phyloP scores from a whole-genome alignment of 2,888 invertebrate species.

The Nemotelus nigrinus region DNA sequence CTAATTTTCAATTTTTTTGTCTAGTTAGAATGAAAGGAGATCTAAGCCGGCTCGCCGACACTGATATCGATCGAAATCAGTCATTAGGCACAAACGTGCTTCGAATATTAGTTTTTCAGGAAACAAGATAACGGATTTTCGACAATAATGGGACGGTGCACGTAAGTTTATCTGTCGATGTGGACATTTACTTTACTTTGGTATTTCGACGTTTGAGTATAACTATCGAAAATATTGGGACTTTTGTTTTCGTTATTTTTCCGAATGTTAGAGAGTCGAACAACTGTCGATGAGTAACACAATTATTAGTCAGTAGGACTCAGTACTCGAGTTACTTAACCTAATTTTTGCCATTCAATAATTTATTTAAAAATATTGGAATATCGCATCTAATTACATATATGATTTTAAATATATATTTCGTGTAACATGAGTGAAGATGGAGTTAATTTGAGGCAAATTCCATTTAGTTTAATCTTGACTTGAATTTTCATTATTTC shows the following conservation, averaged over 20 bases:
- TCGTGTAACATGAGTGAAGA: no score
- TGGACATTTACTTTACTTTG: background rate
- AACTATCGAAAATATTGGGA: background rate
- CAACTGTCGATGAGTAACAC: no score
- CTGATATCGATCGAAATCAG: conserved; percentile 17
- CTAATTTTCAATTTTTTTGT: conserved; percentile 8
- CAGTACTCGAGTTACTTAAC: no score
- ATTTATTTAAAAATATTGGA: no score
- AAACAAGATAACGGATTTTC: conserved; percentile 3
- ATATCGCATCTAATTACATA: no score
- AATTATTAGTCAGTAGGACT: no score
- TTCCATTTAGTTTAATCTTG: no score
- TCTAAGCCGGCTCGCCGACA: conserved; percentile 25
- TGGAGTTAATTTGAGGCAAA: no score
- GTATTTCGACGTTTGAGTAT: background rate
- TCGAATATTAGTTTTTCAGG: conserved; percentile 31
- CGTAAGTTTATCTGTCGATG: background rate
- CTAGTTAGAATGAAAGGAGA: conserved; percentile 2
- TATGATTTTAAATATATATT: no score
- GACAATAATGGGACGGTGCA: background rate
- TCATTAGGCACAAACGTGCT: conserved; percentile 24
- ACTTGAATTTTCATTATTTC: no score
- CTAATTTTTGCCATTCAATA: no score
- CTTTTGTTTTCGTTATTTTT: background rate
- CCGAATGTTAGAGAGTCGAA: no score